phyloP scores from a whole-genome alignment of 1,140 invertebrate genomes.

The Maniola jurtina region DNA sequence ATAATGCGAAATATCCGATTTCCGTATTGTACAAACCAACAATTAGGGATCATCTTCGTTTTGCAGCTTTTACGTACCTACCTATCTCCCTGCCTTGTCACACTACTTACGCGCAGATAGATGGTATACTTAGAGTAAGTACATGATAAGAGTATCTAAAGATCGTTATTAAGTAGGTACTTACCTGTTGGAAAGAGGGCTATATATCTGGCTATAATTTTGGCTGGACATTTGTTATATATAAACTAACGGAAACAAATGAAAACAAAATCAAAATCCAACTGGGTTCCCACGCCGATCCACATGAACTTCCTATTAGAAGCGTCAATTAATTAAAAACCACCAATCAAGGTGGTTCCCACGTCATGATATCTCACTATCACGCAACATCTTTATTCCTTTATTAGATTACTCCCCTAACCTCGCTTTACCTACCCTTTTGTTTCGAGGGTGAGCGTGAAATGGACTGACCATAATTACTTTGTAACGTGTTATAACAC shows the following conservation, averaged over 20 bases:
- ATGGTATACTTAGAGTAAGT: too few relatives aligned
- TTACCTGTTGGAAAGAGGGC: too few relatives aligned
- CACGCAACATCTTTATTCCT: conserved; percentile 76
- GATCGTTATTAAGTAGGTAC: too few relatives aligned
- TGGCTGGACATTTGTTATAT: too few relatives aligned
- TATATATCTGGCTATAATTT: too few relatives aligned
- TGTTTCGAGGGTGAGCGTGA: conserved; percentile 73
- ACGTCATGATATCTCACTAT: conserved; percentile 72
- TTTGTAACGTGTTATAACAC: conserved; percentile 45
- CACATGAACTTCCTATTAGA: conserved; percentile 42
- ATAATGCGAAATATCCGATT: conserved; percentile 68
- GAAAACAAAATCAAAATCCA: conserved; percentile 20
- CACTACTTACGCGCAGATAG: background rate
- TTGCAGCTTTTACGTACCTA: background rate
- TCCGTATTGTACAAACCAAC: conserved; percentile 50
- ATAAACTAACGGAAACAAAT: background rate
- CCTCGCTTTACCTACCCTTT: conserved; percentile 38
- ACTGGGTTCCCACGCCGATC: conserved; percentile 52
- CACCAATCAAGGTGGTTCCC: conserved; percentile 73
- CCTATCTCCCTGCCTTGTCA: background rate
- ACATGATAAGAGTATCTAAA: too few relatives aligned
- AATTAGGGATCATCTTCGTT: conserved; percentile 29
- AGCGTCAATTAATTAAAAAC: conserved; percentile 67
- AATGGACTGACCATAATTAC: conserved; percentile 60
- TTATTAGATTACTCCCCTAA: conserved; percentile 61